phyloP scores from a whole-genome alignment of 2,888 invertebrate genomes.

The Hoplodrina ambigua region DNA sequence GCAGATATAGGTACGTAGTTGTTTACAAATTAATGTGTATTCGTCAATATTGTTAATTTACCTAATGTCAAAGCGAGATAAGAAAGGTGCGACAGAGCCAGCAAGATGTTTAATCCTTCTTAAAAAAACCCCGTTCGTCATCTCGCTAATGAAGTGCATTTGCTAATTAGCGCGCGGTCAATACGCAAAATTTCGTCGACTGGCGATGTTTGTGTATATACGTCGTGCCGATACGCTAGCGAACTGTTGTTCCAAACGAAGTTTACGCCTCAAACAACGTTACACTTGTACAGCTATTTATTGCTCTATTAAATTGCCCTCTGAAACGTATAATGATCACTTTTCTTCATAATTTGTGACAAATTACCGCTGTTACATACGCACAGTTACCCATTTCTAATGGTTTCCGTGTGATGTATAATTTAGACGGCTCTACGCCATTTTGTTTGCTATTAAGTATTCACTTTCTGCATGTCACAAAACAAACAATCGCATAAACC shows the following conservation, averaged over 20 bases:
- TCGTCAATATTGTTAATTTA: conserved; percentile 7
- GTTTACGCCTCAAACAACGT: conserved; percentile 34
- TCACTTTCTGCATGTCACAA: background rate
- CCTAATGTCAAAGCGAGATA: too few species aligned
- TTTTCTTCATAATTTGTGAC: conserved; percentile 44
- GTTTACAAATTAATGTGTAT: conserved; percentile 17
- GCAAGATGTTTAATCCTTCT: background rate
- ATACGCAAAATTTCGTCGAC: background rate
- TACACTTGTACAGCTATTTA: conserved; percentile 45
- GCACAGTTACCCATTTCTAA: background rate
- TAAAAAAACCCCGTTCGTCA: background rate
- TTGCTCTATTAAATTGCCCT: conserved; percentile 48
- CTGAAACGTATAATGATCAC: conserved; percentile 41
- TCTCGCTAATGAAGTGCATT: conserved; percentile 7
- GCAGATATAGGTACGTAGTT: conserved; percentile 17
- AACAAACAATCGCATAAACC: background rate
- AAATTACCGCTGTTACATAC: conserved; percentile 23
- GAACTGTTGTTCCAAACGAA: conserved; percentile 28
- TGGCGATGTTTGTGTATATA: conserved; percentile 10
- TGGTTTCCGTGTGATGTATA: conserved; percentile 1
- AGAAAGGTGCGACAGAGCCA: background rate
- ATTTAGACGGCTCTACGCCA: conserved; percentile 6
- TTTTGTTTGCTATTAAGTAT: background rate
- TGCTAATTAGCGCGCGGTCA: conserved; percentile 24
- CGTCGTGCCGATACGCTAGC: background rate